Evolutionary conservation across 2,888 invertebrate species (phyloP), one percentile per base, ranked within the genome.

Genomic region (Melanophora roralis): DNA sequence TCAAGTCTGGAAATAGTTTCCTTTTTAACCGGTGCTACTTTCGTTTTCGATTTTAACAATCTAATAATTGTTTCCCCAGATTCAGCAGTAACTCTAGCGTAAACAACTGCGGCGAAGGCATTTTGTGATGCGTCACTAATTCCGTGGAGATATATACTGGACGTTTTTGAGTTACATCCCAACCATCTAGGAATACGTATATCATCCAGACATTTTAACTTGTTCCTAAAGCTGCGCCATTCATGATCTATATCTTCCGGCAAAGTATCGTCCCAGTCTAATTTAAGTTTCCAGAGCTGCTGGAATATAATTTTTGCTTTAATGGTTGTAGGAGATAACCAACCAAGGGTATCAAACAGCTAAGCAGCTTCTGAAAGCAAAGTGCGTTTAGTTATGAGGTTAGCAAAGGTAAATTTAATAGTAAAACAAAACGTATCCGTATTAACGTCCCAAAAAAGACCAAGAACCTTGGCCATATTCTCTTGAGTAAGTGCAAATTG

Each of bases 281-380:
- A 27, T 8, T 73, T 38, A 8, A 64, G n/a, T 43, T 67, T 65
- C 78, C 77, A 79, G 1, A 82, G 53, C 8, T 77, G 32, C 23
- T 83, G 81, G 49, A 82, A 74, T 21, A 81, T 38, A n/a, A 81
- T 72, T 74, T 82, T 81, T 9, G 78, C 74, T 6, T 49, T 53
- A n/a, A 81, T 80, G 8, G 78, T 74, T 14, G 67, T 76, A 8
- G 82, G 76, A 1, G 71, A 23, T 19, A 82, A 40, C 82, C 75
- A 80, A 27, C 27, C 27, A 5, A 27, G 6, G 6, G 27, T 3
- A 6, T 27, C 27, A 27, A 27, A 27, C 3, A 83, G 57, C 27
- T 76, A 75, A 1, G 78, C 71, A 2, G 76, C 49, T 27, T 82
- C 73, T 21, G 80, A 82, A 69, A 69, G 64, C 9, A 73, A 47